Conservation (phyloP, 2,113 vertebrate genomes). For the Centropristis striata region DNA sequence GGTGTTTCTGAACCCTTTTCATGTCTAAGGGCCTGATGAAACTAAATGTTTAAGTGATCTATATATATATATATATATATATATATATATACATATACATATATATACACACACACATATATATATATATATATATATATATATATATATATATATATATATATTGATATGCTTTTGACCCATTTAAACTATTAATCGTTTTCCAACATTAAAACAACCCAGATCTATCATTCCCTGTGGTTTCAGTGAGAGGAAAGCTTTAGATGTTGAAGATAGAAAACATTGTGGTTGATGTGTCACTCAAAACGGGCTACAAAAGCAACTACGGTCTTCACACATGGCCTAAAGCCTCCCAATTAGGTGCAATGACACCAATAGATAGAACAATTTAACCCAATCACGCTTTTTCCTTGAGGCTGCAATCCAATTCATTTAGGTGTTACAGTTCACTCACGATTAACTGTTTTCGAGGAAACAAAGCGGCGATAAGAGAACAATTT, state of each 20-base stretch:
- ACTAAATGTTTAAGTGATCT: too few species aligned
- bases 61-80: too few species aligned
- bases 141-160: too few species aligned
- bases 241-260: constrained; percentile 7
- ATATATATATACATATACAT: too few species aligned
- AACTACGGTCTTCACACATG: constrained; percentile 1
- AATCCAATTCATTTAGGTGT: constrained; percentile 27
- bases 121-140: too few species aligned
- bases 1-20: too few species aligned
- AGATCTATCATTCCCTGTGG: constrained; percentile 12
- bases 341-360: constrained; percentile 3
- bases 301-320: constrained; percentile 8
- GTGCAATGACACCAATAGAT: constrained; percentile 44
- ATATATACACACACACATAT: too few species aligned
- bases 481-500: constrained; percentile 3
- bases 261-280: not conserved
- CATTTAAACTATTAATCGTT: too few species aligned
- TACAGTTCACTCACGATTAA: constrained; percentile 9
- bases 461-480: not conserved
- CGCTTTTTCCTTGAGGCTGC: constrained; percentile 19
- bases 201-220: constrained; percentile 17
- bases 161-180: too few species aligned
- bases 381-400: constrained; percentile 46
- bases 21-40: too few species aligned
- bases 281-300: constrained; percentile 15